These are phyloP conservation scores for Umimayanthus kanabou DNA, from an alignment of 92 coral and sea anemone genomes.

Conservation along the genomic window DNA sequence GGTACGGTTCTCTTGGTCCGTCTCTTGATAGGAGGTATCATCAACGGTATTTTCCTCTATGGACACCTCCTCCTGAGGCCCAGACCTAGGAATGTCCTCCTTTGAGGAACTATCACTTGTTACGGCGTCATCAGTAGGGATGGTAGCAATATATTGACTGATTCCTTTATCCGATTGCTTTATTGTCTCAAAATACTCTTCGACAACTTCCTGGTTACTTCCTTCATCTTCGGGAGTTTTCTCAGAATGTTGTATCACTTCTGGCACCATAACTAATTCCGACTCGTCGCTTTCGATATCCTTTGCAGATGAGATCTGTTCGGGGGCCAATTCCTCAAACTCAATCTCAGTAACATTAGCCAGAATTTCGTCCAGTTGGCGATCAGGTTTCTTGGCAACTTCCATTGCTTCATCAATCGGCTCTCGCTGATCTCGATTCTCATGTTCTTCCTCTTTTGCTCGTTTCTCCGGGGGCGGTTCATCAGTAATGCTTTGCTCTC, in stretches of 20 bases:
- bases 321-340: constrained; percentile 9
- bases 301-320: not conserved
- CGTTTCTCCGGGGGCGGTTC: constrained; percentile 29
- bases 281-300: not conserved
- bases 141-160: not conserved
- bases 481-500: constrained; percentile 15
- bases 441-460: constrained; percentile 11
- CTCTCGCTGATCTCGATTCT: not conserved
- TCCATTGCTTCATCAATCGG: constrained; percentile 27
- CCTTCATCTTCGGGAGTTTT: not conserved
- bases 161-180: constrained; percentile 12
- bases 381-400: not conserved
- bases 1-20: not conserved
- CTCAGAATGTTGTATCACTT: not conserved
- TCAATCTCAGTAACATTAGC: constrained; percentile 39
- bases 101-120: not conserved
- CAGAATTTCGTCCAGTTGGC: constrained; percentile 16
- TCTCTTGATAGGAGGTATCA: not conserved
- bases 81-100: not conserved
- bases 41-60: not conserved
- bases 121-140: not conserved
- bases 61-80: not conserved
- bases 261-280: not conserved
- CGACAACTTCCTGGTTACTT: not conserved
- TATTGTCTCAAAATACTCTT: not conserved